Evolutionary conservation across 2,888 invertebrate species (phyloP).

Genomic region (Allacma fusca): DNA sequence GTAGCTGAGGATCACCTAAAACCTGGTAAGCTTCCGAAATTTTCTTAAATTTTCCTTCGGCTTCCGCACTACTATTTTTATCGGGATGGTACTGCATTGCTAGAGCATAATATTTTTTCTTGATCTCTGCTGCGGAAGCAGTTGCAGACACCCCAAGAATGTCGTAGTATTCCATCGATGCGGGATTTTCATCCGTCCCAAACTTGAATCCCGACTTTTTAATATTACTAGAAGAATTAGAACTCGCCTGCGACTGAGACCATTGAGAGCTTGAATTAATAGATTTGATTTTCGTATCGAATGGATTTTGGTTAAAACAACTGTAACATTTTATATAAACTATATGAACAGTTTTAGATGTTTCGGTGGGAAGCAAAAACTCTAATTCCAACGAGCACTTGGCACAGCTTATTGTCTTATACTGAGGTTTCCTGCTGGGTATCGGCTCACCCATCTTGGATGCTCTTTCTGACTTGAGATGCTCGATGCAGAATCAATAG

Average conservation of each 20-base stretch:
- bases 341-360: slow-evolving; percentile 26
- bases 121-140: slow-evolving; percentile 57
- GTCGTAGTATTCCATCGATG: slow-evolving; percentile 58
- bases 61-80: slow-evolving; percentile 51
- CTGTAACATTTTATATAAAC: slow-evolving; percentile 24
- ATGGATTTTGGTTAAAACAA: slow-evolving; percentile 30
- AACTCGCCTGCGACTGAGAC: slow-evolving; percentile 27
- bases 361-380: slow-evolving; percentile 36
- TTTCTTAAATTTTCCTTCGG: slow-evolving; percentile 56
- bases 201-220: slow-evolving; percentile 52
- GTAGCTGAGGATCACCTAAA: slow-evolving; percentile 56
- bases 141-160: slow-evolving; percentile 53
- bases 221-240: slow-evolving; percentile 26
- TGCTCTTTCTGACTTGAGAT: no score
- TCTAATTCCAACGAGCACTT: slow-evolving; percentile 48
- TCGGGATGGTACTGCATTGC: slow-evolving; percentile 57
- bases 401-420: slow-evolving; percentile 53
- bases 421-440: slow-evolving; percentile 56
- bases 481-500: no score
- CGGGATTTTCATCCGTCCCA: slow-evolving; percentile 59
- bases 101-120: slow-evolving; percentile 53
- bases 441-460: slow-evolving; percentile 50
- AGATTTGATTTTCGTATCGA: slow-evolving; percentile 24
- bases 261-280: no score
- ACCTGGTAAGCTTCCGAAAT: slow-evolving; percentile 58